These are phyloP conservation scores for Donacobius atricapilla DNA, from an alignment of 2,113 vertebrate genomes.

Conservation along the genomic window DNA sequence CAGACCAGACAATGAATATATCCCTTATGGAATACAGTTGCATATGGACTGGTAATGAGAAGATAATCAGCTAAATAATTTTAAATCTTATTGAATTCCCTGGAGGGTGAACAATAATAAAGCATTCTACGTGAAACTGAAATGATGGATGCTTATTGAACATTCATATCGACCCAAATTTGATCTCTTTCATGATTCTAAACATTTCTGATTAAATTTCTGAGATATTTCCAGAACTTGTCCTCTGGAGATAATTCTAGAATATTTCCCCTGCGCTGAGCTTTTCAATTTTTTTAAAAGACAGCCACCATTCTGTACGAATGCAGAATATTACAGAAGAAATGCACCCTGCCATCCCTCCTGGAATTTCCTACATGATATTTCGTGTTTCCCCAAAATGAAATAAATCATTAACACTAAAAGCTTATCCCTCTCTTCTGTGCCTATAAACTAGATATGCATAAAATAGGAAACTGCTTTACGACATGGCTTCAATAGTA, in stretches of 20 bases:
- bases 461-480: not conserved
- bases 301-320: not conserved
- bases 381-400: not conserved
- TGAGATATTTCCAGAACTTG: not conserved
- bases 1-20: not conserved
- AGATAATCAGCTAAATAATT: not conserved
- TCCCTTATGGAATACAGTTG: fast-evolving
- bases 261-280: not conserved
- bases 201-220: not conserved
- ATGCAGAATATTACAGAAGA: not conserved
- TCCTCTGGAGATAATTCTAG: not conserved
- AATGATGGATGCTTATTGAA: not conserved
- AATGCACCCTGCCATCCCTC: not conserved
- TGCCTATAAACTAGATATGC: not conserved
- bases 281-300: not conserved
- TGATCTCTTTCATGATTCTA: not conserved
- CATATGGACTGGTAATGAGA: not conserved
- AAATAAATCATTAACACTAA: not conserved
- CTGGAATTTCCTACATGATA: not conserved
- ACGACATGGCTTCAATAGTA: not conserved
- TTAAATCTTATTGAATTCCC: not conserved
- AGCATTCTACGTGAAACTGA: not conserved
- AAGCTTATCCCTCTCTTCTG: not conserved
- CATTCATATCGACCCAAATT: not conserved
- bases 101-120: not conserved